Conservation (phyloP, 2,113 vertebrate species). For the Lophius piscatorius region DNA sequence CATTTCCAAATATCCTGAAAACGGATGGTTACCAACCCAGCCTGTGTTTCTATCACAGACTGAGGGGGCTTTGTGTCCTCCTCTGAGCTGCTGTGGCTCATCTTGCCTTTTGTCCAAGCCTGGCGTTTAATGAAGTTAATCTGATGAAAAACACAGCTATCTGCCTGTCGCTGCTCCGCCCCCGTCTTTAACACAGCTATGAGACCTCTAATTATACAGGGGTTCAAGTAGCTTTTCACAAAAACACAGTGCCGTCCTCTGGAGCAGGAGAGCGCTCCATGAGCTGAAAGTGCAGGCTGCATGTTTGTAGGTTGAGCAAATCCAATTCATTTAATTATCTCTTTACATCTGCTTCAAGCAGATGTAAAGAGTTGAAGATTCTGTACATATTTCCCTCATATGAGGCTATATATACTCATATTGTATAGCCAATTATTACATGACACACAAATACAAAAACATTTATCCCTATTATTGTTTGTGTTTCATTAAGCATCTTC, state of each 20-base stretch:
- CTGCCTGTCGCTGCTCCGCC: slow-evolving; percentile 87
- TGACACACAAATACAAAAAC: background rate
- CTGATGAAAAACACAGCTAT: slow-evolving; percentile 94
- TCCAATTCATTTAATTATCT: slow-evolving; percentile 90
- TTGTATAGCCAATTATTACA: background rate
- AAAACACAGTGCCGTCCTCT: slow-evolving; percentile 90
- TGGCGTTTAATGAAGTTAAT: slow-evolving; percentile 91
- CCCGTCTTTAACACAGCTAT: slow-evolving; percentile 87
- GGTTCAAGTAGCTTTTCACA: slow-evolving; percentile 92
- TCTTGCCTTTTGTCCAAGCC: slow-evolving; percentile 6
- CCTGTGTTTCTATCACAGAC: no score
- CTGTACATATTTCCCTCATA: no score
- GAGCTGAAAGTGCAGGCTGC: slow-evolving; percentile 91
- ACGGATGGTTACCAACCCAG: no score
- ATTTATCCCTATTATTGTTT: background rate
- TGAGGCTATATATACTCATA: no score
- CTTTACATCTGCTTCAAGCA: slow-evolving; percentile 82
- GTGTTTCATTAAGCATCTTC: background rate
- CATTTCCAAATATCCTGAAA: no score
- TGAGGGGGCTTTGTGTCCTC: no score
- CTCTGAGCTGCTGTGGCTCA: slow-evolving; percentile 9
- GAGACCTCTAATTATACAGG: slow-evolving; percentile 94
- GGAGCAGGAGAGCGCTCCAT: slow-evolving; percentile 88
- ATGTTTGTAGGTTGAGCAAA: slow-evolving; percentile 89
- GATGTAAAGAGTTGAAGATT: background rate